Evolutionary conservation across 2,888 invertebrate genomes (phyloP).

Genomic region (Epinotia ramella): DNA sequence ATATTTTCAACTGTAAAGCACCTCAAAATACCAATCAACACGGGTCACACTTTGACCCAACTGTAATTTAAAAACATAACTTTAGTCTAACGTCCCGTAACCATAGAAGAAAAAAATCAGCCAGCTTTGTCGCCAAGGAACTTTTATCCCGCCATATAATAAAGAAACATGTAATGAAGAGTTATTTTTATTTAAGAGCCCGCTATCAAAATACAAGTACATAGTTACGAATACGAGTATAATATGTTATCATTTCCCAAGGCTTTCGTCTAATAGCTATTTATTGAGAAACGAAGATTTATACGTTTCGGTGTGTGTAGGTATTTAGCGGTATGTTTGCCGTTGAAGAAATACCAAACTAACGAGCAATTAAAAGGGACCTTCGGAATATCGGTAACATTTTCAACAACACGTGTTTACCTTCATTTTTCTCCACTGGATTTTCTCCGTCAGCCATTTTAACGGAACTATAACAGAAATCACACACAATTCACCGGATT

Average conservation of each 20-base stretch:
- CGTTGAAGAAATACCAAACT: slow-evolving; percentile 26
- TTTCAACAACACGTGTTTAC: slow-evolving; percentile 43
- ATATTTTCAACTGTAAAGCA: no score
- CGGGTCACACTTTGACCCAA: no score
- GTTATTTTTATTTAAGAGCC: slow-evolving; percentile 20
- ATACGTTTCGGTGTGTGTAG: slow-evolving; percentile 26
- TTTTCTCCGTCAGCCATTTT: slow-evolving; percentile 48
- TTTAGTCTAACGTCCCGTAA: not conserved
- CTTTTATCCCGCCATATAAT: not conserved
- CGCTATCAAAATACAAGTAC: slow-evolving; percentile 6
- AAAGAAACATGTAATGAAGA: slow-evolving; percentile 6
- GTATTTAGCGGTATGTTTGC: slow-evolving; percentile 25
- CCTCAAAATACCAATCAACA: no score
- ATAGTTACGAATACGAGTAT: slow-evolving; percentile 11
- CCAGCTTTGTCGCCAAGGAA: slow-evolving; percentile 16
- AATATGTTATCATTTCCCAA: slow-evolving; percentile 29
- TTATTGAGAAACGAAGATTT: slow-evolving; percentile 47
- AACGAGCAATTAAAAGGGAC: slow-evolving; percentile 37
- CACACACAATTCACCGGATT: slow-evolving; percentile 33
- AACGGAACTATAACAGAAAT: slow-evolving; percentile 32
- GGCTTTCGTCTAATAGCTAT: slow-evolving; percentile 42
- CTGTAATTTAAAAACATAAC: no score
- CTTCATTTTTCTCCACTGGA: slow-evolving; percentile 52
- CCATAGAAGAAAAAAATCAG: not conserved
- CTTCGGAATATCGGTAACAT: slow-evolving; percentile 24